phyloP scores from a whole-genome alignment of 2,888 invertebrate species.

The Drosophila fulvimacula region DNA sequence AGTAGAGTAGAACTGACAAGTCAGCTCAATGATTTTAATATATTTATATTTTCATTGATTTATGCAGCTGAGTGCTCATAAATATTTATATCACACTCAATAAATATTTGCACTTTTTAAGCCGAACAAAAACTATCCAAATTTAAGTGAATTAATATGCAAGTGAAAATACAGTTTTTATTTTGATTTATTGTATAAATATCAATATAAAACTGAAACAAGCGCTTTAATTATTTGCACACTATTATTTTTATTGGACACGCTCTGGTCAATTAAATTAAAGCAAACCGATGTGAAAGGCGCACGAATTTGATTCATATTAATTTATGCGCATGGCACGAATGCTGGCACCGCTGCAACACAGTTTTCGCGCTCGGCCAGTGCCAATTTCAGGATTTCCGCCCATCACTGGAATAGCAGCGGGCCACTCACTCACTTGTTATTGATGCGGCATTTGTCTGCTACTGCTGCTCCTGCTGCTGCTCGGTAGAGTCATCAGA shows the following conservation, averaged over 20 bases:
- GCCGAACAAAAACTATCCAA: neutral
- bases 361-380: slow-evolving; percentile 84
- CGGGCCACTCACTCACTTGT: slow-evolving; percentile 66
- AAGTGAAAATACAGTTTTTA: slow-evolving; percentile 3
- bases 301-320: neutral
- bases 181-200: slow-evolving; percentile 4
- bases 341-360: slow-evolving; percentile 68
- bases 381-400: slow-evolving; percentile 85
- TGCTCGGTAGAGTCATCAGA: neutral
- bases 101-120: slow-evolving; percentile 4
- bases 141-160: slow-evolving; percentile 10
- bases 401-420: slow-evolving; percentile 81
- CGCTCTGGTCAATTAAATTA: slow-evolving; percentile 2
- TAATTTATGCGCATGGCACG: slow-evolving; percentile 1
- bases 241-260: neutral
- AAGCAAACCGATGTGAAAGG: neutral
- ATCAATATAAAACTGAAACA: neutral
- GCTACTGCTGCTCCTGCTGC: slow-evolving; percentile 1
- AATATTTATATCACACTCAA: slow-evolving; percentile 17
- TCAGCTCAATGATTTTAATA: neutral
- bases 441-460: slow-evolving; percentile 13
- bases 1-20: no score
- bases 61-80: slow-evolving; percentile 3
- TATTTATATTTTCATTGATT: neutral
- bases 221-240: slow-evolving; percentile 3